Base-by-base conservation (phyloP, 2,797 vertebrate species). In the Darevskia mixta region DNA sequence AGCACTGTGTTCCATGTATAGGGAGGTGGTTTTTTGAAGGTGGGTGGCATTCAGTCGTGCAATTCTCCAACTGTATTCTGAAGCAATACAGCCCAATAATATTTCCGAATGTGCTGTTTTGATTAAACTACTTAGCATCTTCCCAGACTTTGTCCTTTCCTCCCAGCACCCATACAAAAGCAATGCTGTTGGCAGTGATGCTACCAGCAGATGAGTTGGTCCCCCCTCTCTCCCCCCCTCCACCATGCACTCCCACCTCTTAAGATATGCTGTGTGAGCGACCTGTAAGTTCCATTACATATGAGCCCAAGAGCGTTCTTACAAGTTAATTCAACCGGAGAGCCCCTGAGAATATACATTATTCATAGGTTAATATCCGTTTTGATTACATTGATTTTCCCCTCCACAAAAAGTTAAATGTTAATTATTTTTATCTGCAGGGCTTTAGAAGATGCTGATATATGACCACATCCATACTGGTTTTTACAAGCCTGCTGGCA, bases 341-440 rank as follows among this genome's bases (percentile, higher is more conserved):
- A 77, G 32, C 71, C 83, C 88, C 71, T 69, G 88, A 86, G 83
- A 89, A 82, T 89, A 89, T 85, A 77, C 61, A 89, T 89, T 89
- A 89, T 89, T 89, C 88, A 89, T 89, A 69, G 71, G 25, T 20
- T 32, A 86, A 86, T 89, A 89, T 89, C 85, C 61, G 75, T 85
- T 89, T 81, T 89, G 71, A 86, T 89, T 86, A 77, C 79, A 89
- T 89, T 69, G 88, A 89, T 86, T 82, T 76, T 76, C 23, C 67
- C 55, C 15, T 41, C 83, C 72, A 23, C 79, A 75, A 75, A 85
- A 89, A 86, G 71, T 82, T 89, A 89, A 84, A 82, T 67, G 83
- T 89, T 86, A 86, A 86, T 69, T 86, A 77, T 89, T 82, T 69
- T 86, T 85, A 81, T 85, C 78, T 85, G 78, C 71, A 77, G 61